A percentile compares a stretch with the other conserved stretches of the same genome.
phyloP scores from a whole-genome alignment of 2,113 vertebrate species.

The rabbit (Oryctolagus cuniculus) region mOryCun1.1 NC_091438.1:115338001-115338500 shows the following conservation, averaged over 20 bases:
- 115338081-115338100: not conserved
- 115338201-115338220: not conserved
- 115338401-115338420: not conserved
- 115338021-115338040: conserved; percentile 66
- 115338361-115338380: conserved; percentile 8
- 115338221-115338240: too few relatives aligned
- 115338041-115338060: conserved; percentile 68
- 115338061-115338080: not conserved
- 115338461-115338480: not conserved
- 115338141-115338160: not conserved
- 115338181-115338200: not conserved
- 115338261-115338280: not conserved
- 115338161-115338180: not conserved
- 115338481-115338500: not conserved
- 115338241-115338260: not conserved
- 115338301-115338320: not conserved
- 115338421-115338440: not conserved
- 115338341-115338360: not conserved
- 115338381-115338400: not conserved
- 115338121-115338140: not conserved
- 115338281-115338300: not conserved
- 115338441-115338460: not conserved
- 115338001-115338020: conserved; percentile 81
- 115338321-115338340: conserved; percentile 5
- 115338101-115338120: not conserved